Base-by-base conservation (phyloP, 2,113 vertebrate genomes). In the Serinus canaria region DNA sequence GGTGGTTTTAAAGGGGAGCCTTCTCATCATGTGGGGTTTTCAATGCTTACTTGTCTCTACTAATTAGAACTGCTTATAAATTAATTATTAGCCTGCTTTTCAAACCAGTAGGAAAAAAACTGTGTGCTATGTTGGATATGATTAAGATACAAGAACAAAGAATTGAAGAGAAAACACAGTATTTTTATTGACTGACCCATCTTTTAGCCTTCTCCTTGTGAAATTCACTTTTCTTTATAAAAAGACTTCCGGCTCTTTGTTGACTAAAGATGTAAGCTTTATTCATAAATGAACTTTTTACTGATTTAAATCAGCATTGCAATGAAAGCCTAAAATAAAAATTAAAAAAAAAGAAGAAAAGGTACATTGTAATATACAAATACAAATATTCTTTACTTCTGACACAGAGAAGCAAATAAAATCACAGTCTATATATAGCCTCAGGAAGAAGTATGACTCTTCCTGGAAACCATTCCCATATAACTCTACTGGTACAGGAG, bases 21-120 rank as follows among this genome's bases (percentile, higher is more conserved):
- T 70, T 76, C 73, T 90, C 72, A 46, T 94, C 52, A 67, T 78
- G 52, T 72, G 30, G 24, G 58, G 17, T 81, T 92, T 94, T 92
- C 52, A 70, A 14, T 58, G 69, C 33, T 60, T 74, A 20, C 62
- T 73, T 87, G 79, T 96, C 93, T 94, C 47, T 83, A 46, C 66
- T 93, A 93, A 96, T 93, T 95, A 95, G 83, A 91, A 94, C 22
- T 55, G 31, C 35, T 92, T 94, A 87, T 94, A 96, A 96, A 97
- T 93, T 93, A 95, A 93, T 92, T 92, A 91, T 89, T 86, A 96
- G 10, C 15, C n/a, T 94, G 9, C 22, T 87, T 96, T 94, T 73
- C 31, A 91, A 95, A 76, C 24, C 86, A 94, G 70, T 91, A 64
- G 93, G 59, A 92, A 53, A 83, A 95, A 63, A 90, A 22, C 25